Conservation (phyloP, 2,888 invertebrate species). For the Craniophora ligustri region DNA sequence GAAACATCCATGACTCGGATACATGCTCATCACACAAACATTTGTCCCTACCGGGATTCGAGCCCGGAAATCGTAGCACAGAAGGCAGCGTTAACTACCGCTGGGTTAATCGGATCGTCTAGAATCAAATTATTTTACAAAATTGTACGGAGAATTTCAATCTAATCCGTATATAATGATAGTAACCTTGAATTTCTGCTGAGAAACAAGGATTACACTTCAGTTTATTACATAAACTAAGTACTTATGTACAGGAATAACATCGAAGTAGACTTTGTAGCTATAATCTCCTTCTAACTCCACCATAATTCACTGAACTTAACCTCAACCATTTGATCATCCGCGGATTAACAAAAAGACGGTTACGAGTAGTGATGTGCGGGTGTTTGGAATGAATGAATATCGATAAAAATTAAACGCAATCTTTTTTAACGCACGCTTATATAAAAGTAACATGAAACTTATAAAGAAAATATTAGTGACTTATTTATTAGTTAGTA, state of each 20-base stretch:
- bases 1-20: too few species aligned
- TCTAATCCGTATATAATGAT: neutral
- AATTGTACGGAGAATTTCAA: too few species aligned
- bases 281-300: conserved; percentile 41
- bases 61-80: too few species aligned
- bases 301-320: conserved; percentile 46
- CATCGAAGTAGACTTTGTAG: conserved; percentile 10
- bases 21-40: too few species aligned
- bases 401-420: conserved; percentile 8
- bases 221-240: conserved; percentile 28
- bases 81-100: too few species aligned
- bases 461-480: too few species aligned
- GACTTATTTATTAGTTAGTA: too few species aligned
- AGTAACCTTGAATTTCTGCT: neutral
- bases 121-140: too few species aligned
- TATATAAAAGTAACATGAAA: too few species aligned
- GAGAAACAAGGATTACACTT: conserved; percentile 21
- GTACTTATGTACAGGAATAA: conserved; percentile 32
- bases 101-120: too few species aligned
- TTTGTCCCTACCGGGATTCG: too few species aligned
- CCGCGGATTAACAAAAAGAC: conserved; percentile 49
- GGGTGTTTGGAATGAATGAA: neutral
- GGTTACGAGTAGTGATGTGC: conserved; percentile 37
- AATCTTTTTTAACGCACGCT: too few species aligned
- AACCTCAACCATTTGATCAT: conserved; percentile 53